Conservation (phyloP, 2,113 vertebrate species). For the Alethe diademata region DNA sequence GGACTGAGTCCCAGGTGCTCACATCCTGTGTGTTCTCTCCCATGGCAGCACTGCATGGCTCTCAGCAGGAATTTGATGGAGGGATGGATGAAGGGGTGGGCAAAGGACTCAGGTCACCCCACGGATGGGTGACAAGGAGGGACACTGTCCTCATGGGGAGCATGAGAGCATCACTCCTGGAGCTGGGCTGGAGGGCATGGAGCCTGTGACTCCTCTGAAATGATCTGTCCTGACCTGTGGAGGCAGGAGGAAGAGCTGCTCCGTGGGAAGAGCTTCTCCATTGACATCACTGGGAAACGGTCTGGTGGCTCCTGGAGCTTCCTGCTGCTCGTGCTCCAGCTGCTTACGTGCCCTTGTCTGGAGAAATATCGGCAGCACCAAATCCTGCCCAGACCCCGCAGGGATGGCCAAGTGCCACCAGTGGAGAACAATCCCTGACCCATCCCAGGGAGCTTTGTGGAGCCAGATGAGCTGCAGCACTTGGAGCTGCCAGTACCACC, state of each 20-base stretch:
- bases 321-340: neutral
- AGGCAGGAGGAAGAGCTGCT: neutral
- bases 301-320: neutral
- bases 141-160: neutral
- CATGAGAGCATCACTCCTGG: fast-evolving
- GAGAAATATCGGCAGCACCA: fast-evolving
- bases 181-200: neutral
- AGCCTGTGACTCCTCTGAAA: neutral
- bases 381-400: neutral
- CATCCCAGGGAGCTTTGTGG: neutral
- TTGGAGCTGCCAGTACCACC: neutral
- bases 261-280: neutral
- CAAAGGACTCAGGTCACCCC: neutral
- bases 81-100: neutral
- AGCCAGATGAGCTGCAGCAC: neutral
- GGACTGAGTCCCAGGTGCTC: neutral
- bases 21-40: neutral
- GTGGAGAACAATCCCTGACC: neutral
- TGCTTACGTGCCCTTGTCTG: fast-evolving
- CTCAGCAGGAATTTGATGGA: neutral
- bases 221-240: neutral
- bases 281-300: neutral
- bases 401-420: neutral
- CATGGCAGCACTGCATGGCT: fast-evolving
- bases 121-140: neutral